Base-by-base conservation (phyloP, 1,140 invertebrate species). In the Philotrypesis tridentata region DNA sequence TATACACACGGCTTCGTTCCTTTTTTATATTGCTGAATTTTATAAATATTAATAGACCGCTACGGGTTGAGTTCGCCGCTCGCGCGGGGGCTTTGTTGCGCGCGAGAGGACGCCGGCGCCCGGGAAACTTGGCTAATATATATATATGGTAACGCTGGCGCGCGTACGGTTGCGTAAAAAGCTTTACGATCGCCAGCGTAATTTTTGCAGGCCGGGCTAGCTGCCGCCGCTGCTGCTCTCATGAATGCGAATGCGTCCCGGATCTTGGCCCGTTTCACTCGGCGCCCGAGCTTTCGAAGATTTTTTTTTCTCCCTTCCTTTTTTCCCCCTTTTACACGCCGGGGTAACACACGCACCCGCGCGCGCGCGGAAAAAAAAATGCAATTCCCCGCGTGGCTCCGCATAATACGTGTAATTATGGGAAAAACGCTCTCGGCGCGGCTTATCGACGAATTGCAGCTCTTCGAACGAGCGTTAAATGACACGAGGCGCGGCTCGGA, bases 21-120 rank as follows among this genome's bases (percentile, higher is more conserved):
- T 48, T 68, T 48, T 78, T 68, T 43, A 43, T 61, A 48, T 55
- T 63, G 37, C 37, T 33, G 48, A 43, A 80, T 80, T 63, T 79
- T 27, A 55, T 79, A 79, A 79, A 79, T 79, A 79, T 79, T 70
- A 79, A 71, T 55, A n/a, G 48, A 55, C 21, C 48, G 21, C 40
- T 43, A 2, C 40, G 40, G 40, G 40, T 43, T 43, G n/a, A n/a
- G n/a, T 40, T 43, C 40, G 12, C 17, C 12, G n/a, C n/a, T n/a
- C 21, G 7, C 12, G 11, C 40, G 40, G n/a, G n/a, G n/a, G 40
- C 12, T 7, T 43, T 43, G 40, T 43, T 11, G 40, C 40, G n/a
- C n/a, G n/a, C n/a, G n/a, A n/a, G n/a, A n/a, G n/a, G 12, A 43
- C 7, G 11, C 40, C 40, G 40, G 48, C 48, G 14, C 43, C 12